Base-by-base conservation (phyloP, 2,888 invertebrate species). In the Drosophila lutescens region DNA sequence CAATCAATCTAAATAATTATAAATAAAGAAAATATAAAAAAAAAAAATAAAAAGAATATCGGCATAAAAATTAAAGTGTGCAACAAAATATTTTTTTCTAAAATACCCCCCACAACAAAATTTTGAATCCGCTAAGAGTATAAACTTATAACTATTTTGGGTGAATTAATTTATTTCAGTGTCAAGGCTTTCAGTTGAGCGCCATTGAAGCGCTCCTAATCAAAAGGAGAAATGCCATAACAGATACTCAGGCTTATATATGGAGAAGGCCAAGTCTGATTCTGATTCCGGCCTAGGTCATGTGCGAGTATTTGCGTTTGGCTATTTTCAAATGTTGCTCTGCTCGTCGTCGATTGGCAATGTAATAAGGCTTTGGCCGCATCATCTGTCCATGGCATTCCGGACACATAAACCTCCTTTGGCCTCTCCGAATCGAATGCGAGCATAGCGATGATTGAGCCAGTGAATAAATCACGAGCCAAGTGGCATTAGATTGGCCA, bases 141-240 rank as follows among this genome's bases (percentile, higher is more conserved):
- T 30, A 8, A 30, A 30, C 2, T 30, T 2, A 30, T 8, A 30
- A 8, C 1, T 30, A 8, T 7, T 8, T 30, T 9, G 6, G 2
- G 7, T 38, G 8, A 10, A 2, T 2, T 43, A 2, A 13, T 46
- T 46, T 9, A n/a, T 46, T 15, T 12, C 40, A 62, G 62, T 62
- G 62, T 4, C n/a, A 0, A 20, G 9, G 20, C 40, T 40, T 41
- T 57, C 46, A 61, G 62, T n/a, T 50, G 76, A 54, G 53, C 55
- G 69, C 50, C 84, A 73, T 63, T 86, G 80, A 83, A 75, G 79
- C 83, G 82, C 71, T 65, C 59, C 78, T 81, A 88, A 85, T 85
- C 85, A 85, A 78, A 81, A 12, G 47, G 76, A 72, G 74, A 78
- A 75, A 75, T 79, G 76, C 63, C 66, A 59, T 43, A 36, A 73